Percentiles rank a stretch among this genome's conserved stretches.
These are phyloP conservation scores for Dryas iulia DNA, from an alignment of 1,140 invertebrate species.

Conservation along the genomic window DNA sequence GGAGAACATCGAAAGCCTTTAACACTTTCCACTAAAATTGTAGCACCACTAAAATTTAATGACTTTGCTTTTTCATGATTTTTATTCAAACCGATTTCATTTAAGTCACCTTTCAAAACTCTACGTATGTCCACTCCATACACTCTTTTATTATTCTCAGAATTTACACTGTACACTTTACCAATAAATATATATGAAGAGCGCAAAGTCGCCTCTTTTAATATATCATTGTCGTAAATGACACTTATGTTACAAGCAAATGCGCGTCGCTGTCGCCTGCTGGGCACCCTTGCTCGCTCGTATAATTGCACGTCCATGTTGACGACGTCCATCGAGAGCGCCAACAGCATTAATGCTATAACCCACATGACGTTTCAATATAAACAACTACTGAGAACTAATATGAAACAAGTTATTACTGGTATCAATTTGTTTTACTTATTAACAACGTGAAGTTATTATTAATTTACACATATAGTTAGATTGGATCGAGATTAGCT, in stretches of 20 bases:
- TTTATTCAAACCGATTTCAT: conserved; percentile 49
- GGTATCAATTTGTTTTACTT: conserved; percentile 10
- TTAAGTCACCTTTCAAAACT: conserved; percentile 67
- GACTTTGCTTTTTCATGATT: conserved; percentile 47
- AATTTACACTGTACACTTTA: conserved; percentile 51
- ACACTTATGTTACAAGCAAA: conserved; percentile 40
- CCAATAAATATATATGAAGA: conserved; percentile 66
- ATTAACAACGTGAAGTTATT: conserved; percentile 1
- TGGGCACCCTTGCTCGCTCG: neutral
- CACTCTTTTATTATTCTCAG: conserved; percentile 35
- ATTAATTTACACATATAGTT: conserved; percentile 9
- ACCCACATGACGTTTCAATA: conserved; percentile 40
- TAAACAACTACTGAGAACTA: conserved; percentile 12
- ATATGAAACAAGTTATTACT: conserved; percentile 13
- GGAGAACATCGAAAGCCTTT: conserved; percentile 43
- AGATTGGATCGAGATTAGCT: conserved; percentile 16
- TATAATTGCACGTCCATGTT: conserved; percentile 35
- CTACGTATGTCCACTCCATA: conserved; percentile 65
- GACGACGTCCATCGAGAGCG: conserved; percentile 27
- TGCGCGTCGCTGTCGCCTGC: conserved; percentile 25
- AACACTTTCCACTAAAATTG: conserved; percentile 57
- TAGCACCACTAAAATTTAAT: conserved; percentile 53
- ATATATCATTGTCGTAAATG: conserved; percentile 46
- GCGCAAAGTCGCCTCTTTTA: conserved; percentile 52
- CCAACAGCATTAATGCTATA: conserved; percentile 35